These are phyloP conservation scores for Notocelia uddmanniana DNA, from an alignment of 2,888 invertebrate species.

Conservation along the genomic window DNA sequence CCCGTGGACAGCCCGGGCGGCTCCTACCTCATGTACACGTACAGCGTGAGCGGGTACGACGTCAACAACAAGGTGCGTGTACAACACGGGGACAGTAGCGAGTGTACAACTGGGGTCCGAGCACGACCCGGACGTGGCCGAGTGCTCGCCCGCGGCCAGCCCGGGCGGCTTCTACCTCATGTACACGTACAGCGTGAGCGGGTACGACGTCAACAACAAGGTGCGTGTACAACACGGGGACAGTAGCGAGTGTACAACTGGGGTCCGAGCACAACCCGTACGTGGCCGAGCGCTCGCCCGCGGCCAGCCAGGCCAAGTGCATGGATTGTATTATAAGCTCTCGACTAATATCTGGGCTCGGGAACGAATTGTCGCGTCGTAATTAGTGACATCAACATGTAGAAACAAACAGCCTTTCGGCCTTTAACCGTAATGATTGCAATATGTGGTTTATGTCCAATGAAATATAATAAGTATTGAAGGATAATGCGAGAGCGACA, in stretches of 20 bases:
- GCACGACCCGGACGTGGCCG: conserved; percentile 97
- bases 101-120: conserved; percentile 72
- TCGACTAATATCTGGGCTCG: not conserved
- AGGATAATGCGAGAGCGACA: too few species aligned
- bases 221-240: conserved; percentile 70
- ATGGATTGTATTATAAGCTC: not conserved
- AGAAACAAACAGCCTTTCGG: too few species aligned
- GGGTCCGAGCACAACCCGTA: conserved; percentile 99
- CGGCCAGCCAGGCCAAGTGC: conserved; percentile 91
- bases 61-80: conserved; percentile 94
- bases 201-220: conserved; percentile 98
- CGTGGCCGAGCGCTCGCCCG: conserved; percentile 97
- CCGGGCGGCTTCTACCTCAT: conserved; percentile 98
- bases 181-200: conserved; percentile 98
- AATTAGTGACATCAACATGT: not conserved
- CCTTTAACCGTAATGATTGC: too few species aligned
- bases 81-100: not conserved
- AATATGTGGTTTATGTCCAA: too few species aligned
- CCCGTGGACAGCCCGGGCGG: conserved; percentile 98
- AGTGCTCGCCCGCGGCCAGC: conserved; percentile 97
- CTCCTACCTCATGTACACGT: conserved; percentile 98
- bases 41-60: conserved; percentile 98
- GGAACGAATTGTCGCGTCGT: not conserved
- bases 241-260: conserved; percentile 92
- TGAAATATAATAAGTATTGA: too few species aligned